Conservation (phyloP, 2,888 invertebrate genomes). For the Rhodophaea formosa region DNA sequence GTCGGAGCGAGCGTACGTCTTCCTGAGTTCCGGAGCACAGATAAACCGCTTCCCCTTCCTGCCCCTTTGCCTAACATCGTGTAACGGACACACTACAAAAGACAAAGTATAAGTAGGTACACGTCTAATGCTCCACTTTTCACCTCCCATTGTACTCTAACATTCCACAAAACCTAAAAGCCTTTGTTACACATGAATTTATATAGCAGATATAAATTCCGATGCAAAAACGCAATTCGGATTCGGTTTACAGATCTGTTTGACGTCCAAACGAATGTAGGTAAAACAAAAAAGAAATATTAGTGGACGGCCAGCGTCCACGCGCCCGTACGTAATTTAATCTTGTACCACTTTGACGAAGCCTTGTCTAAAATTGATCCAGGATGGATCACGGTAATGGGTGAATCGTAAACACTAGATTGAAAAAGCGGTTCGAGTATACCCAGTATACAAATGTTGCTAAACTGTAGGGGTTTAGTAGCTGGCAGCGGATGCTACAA, state of each 20-base stretch:
- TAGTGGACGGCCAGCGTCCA: constrained; percentile 41
- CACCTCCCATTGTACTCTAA: constrained; percentile 38
- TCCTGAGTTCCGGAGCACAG: constrained; percentile 76
- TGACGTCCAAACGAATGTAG: constrained; percentile 66
- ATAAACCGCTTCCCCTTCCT: constrained; percentile 79
- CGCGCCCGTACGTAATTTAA: constrained; percentile 63
- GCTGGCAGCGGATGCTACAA: constrained; percentile 34
- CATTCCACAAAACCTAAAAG: constrained; percentile 23
- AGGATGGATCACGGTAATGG: constrained; percentile 30
- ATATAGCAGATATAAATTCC: constrained; percentile 35
- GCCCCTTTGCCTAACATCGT: constrained; percentile 75
- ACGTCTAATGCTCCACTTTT: constrained; percentile 54
- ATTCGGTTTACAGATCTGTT: constrained; percentile 69
- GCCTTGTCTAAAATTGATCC: constrained; percentile 48
- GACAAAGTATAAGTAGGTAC: constrained; percentile 58
- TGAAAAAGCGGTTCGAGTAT: constrained; percentile 8
- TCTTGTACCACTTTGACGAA: constrained; percentile 67
- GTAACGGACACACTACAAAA: constrained; percentile 71
- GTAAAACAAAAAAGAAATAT: constrained; percentile 49
- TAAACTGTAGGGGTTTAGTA: constrained; percentile 17
- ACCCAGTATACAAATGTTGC: constrained; percentile 17
- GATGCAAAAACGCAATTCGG: constrained; percentile 57
- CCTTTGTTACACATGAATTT: constrained; percentile 25
- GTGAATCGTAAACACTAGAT: constrained; percentile 36
- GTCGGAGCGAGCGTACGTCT: constrained; percentile 62